Evolutionary conservation across 2,113 vertebrate species (phyloP), one percentile per base, ranked within the genome.

Genomic region (Dendrocopos noguchii): DNA sequence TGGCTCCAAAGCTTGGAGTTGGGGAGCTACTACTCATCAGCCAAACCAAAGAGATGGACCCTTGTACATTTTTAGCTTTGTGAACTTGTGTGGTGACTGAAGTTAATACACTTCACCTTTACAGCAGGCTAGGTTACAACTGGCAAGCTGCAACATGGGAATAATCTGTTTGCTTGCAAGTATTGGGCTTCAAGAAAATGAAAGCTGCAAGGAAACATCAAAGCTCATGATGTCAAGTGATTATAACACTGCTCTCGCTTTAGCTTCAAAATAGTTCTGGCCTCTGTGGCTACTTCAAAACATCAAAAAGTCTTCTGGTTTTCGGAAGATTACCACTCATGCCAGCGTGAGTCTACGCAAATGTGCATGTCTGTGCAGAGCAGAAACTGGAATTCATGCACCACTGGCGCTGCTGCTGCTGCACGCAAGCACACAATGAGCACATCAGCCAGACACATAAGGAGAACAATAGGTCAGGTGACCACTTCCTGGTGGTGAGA

Each of bases 191-290:
- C 1, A 4, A 70, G 80, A 84, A 80, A 70, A 55, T 0, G 31
- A 87, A 84, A 39, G 17, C 27, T 9, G 3, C 39, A 63, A 34
- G 28, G 66, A 80, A 70, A 71, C 64, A n/a, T 33, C 28, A 82
- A 85, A 79, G 33, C 50, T 87, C 16, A 3, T 4, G 60, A 67
- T 0, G 0, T 52, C 29, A 68, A 68, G 39, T 0, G 0, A n/a
- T 2, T 24, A 7, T 4, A 68, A 33, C 15, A 24, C 42, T 29
- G 52, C 31, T 83, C 53, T 67, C 22, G 39, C 60, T 57, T 46
- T 20, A 57, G 33, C 53, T 75, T 64, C 47, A 70, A 74, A 93
- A 42, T 42, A 56, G 4, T 29, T 55, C 64, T 66, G 67, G 55
- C 36, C 64, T 74, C 75, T 80, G 57, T 34, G 73, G 39, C 2